Conservation (phyloP, 2,888 invertebrate species). For the Auanema freiburgensis region DNA sequence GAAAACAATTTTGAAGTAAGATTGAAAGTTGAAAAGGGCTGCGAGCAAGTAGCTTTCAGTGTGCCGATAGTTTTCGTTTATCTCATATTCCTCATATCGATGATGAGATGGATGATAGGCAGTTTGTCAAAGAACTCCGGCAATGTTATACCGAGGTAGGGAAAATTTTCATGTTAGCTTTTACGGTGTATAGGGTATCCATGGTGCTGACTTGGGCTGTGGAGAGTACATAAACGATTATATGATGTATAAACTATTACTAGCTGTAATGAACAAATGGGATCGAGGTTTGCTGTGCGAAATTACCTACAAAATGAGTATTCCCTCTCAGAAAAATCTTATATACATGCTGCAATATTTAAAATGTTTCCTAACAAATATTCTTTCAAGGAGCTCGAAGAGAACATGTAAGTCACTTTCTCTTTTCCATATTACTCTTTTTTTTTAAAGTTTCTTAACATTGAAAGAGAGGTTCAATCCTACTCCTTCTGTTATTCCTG, state of each 20-base stretch:
- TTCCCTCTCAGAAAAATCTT: not conserved
- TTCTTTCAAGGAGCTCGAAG: constrained; percentile 2
- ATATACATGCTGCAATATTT: not conserved
- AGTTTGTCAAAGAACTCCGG: not conserved
- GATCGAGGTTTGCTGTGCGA: not conserved
- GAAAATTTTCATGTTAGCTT: not conserved
- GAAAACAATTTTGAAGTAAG: constrained; percentile 4
- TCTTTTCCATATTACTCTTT: not conserved
- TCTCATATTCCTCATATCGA: constrained; percentile 16
- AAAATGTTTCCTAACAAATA: not conserved
- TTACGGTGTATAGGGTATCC: constrained; percentile 12
- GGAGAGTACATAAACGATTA: constrained; percentile 11
- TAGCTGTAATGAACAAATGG: not conserved
- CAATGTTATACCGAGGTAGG: constrained; percentile 4
- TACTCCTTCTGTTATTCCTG: too few relatives aligned
- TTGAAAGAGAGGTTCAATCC: too few relatives aligned
- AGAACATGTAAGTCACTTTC: constrained; percentile 1
- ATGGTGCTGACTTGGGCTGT: constrained; percentile 17
- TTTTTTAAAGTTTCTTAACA: not conserved
- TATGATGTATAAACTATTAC: constrained; percentile 7
- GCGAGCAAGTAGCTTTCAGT: not conserved
- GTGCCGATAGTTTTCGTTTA: constrained; percentile 6
- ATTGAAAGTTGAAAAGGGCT: not conserved
- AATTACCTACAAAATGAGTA: not conserved
- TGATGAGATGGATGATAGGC: not conserved